phyloP scores from a whole-genome alignment of 2,797 vertebrate genomes.

The Psittacula echo region DNA sequence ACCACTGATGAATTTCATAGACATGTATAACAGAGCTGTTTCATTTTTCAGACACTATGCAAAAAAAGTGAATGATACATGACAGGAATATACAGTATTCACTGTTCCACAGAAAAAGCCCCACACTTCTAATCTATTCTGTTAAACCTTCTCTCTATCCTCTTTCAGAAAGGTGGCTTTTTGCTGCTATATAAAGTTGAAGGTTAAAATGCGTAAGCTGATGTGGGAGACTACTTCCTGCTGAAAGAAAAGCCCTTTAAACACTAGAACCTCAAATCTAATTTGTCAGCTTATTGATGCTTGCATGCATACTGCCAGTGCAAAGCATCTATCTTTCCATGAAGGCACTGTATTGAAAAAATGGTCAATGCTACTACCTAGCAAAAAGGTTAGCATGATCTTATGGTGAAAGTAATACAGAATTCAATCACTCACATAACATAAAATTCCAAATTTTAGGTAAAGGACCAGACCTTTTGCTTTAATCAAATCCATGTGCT shows the following conservation, averaged over 20 bases:
- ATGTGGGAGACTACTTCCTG: conserved; percentile 57
- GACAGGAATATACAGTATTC: neutral
- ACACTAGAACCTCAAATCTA: conserved; percentile 42
- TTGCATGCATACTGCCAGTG: neutral
- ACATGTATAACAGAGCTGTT: neutral
- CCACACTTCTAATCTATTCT: neutral
- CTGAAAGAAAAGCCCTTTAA: conserved; percentile 61
- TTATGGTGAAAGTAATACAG: neutral
- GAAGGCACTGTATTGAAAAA: neutral
- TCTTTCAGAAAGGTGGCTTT: conserved; percentile 24
- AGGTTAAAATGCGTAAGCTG: conserved; percentile 56
- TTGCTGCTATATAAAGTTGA: conserved; percentile 60
- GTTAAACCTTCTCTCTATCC: conserved; percentile 16
- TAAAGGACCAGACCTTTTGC: neutral
- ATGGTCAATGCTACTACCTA: neutral
- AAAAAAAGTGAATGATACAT: neutral
- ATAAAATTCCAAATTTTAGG: neutral
- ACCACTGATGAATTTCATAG: rapidly evolving
- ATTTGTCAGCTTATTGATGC: conserved; percentile 33
- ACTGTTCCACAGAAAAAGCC: neutral
- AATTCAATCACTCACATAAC: neutral
- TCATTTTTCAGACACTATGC: neutral
- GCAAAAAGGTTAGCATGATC: neutral
- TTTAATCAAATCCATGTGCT: neutral
- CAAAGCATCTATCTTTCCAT: neutral